Evolutionary conservation across 1,140 invertebrate species (phyloP), one percentile per base, ranked within the genome.

Genomic region (Bombus consobrinus): DNA sequence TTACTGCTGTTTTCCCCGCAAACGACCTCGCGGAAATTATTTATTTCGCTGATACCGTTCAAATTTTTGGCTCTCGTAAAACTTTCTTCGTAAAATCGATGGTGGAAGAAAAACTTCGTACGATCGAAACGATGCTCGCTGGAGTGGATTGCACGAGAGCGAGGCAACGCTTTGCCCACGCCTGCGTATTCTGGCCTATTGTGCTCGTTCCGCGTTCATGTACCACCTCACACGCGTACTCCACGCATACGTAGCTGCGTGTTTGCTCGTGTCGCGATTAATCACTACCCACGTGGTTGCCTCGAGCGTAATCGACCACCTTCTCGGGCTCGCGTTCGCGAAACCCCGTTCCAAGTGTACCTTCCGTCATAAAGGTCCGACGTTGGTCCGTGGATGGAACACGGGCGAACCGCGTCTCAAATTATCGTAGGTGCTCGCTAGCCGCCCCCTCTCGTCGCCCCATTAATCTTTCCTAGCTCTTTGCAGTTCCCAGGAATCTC

Each of bases 221-320:
- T 39, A 10, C 34, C 5, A 10, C 0, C 25, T 25, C 13, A 47
- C 34, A 41, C 62, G 22, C 28, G 43, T 66, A 9, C 37, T n/a
- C 53, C 12, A 73, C 22, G 78, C 75, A 39, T 62, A 69, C n/a
- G 57, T 57, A 6, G 57, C 76, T 6, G 64, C 57, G 86, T 88
- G 86, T 87, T 88, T 80, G 76, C 71, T 32, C 76, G 81, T 87
- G 87, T 88, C 86, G 89, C 91, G 86, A 93, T 91, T 90, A 91
- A 91, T 91, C 90, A 90, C 89, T 83, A 79, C 90, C 89, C 90
- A 91, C 90, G 90, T 82, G 81, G 37, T 77, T 77, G 53, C 75
- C 53, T 5, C 28, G 57, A 25, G 53, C 28, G 57, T 32, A 8
- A 39, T 43, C 47, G 39, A 47, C 22, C n/a, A 47, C n/a, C 71